A percentile compares a stretch with the other conserved stretches of the same genome.
phyloP scores from a whole-genome alignment of 2,113 vertebrate genomes.

The Andinoacara biseriatus region DNA sequence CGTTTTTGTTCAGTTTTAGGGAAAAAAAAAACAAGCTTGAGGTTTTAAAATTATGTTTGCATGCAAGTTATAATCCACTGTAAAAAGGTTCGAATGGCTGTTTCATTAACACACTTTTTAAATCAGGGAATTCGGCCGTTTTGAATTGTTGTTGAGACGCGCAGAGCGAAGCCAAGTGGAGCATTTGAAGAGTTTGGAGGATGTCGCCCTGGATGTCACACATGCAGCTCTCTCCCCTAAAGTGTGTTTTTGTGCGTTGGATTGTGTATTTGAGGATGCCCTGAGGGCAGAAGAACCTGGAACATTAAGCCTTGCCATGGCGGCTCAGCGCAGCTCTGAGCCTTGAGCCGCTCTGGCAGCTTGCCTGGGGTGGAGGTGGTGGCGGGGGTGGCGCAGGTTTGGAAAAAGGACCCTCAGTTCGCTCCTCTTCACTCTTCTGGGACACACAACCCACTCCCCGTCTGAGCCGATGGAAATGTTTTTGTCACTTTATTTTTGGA shows the following conservation, averaged over 20 bases:
- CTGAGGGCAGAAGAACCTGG: conserved; percentile 71
- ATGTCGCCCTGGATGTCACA: conserved; percentile 31
- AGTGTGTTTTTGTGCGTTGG: conserved; percentile 50
- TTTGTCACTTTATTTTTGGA: conserved; percentile 32
- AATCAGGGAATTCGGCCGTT: conserved; percentile 5
- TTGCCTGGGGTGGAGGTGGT: conserved; percentile 53
- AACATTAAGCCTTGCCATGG: conserved; percentile 71
- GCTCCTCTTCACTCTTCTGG: conserved; percentile 38
- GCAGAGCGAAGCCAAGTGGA: conserved; percentile 5
- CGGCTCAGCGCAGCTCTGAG: conserved; percentile 61
- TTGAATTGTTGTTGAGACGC: conserved; percentile 6
- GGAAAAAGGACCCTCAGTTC: conserved; percentile 37
- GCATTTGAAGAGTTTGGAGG: conserved; percentile 42
- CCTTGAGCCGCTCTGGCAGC: conserved; percentile 74
- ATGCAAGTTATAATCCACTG: not conserved
- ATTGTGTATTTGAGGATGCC: conserved; percentile 57
- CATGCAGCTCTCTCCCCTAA: conserved; percentile 44
- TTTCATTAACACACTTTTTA: not conserved
- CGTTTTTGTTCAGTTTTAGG: not conserved
- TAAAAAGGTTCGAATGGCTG: not conserved
- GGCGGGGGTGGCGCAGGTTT: conserved; percentile 37
- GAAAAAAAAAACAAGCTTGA: not conserved
- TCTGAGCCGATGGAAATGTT: conserved; percentile 18
- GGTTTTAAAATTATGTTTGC: not conserved
- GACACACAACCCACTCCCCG: conserved; percentile 4